A percentile compares a stretch with the other conserved stretches of the same genome.
phyloP scores from a whole-genome alignment of 2,113 vertebrate genomes.

The Callionymus lyra region DNA sequence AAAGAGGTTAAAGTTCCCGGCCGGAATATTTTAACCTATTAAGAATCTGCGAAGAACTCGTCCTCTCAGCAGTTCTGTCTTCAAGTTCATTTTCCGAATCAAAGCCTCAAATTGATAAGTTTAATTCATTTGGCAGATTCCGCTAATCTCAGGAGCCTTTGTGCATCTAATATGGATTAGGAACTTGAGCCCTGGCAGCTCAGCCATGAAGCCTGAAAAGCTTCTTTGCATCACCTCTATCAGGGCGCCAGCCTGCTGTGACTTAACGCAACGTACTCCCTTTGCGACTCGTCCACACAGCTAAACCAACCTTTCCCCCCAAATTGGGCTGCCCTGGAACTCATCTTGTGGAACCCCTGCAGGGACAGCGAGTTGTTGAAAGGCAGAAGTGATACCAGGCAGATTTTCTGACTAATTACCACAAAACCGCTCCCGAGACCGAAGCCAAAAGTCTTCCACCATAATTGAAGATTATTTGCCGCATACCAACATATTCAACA shows the following conservation, averaged over 20 bases:
- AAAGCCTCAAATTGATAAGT: slow-evolving; percentile 30
- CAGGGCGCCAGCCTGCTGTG: slow-evolving; percentile 56
- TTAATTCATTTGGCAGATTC: slow-evolving; percentile 60
- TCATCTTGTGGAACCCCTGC: slow-evolving; percentile 28
- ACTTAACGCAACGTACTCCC: slow-evolving; percentile 52
- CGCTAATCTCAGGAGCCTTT: slow-evolving; percentile 57
- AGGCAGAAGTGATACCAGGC: slow-evolving; percentile 52
- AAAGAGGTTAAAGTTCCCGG: slow-evolving; percentile 44
- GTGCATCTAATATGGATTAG: slow-evolving; percentile 66
- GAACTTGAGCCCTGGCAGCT: slow-evolving; percentile 56
- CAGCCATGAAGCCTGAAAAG: slow-evolving; percentile 59
- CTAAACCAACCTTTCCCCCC: slow-evolving; percentile 37
- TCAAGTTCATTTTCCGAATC: slow-evolving; percentile 35
- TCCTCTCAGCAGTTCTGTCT: slow-evolving; percentile 38
- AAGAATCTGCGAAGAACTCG: slow-evolving; percentile 40
- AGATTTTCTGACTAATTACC: slow-evolving; percentile 63
- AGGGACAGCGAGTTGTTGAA: slow-evolving; percentile 30
- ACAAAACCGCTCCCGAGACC: slow-evolving; percentile 53
- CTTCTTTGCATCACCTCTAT: slow-evolving; percentile 58
- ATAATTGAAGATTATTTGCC: slow-evolving; percentile 28
- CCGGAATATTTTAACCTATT: slow-evolving; percentile 51
- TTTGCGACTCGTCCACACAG: slow-evolving; percentile 17
- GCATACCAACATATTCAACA: too few species aligned
- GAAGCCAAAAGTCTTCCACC: slow-evolving; percentile 42
- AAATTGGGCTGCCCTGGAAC: slow-evolving; percentile 31